Evolutionary conservation across 2,113 vertebrate species (phyloP).

Genomic region (Oryzias celebensis): DNA sequence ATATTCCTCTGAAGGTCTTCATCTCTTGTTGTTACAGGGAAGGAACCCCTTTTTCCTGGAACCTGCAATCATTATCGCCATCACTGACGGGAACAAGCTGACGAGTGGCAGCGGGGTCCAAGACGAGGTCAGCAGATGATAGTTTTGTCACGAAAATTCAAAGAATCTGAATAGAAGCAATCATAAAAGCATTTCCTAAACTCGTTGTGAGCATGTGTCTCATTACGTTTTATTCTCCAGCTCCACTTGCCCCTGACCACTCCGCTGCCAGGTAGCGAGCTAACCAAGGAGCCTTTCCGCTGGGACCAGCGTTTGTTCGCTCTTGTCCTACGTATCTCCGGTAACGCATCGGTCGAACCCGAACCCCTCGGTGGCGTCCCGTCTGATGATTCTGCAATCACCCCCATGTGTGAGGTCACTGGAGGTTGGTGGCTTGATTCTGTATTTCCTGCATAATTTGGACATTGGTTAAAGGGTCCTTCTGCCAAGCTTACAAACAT

Average conservation of each 20-base stretch:
- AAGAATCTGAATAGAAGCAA: neutral
- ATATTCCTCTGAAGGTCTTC: neutral
- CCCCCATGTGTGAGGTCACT: slow-evolving; percentile 94
- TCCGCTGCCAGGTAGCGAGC: slow-evolving; percentile 90
- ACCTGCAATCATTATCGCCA: slow-evolving; percentile 90
- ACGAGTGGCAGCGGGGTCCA: slow-evolving; percentile 87
- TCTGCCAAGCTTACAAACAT: too few relatives aligned
- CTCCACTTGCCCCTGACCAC: slow-evolving; percentile 93
- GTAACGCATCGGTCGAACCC: slow-evolving; percentile 82
- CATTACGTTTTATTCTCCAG: slow-evolving; percentile 61
- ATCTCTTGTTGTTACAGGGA: slow-evolving; percentile 73
- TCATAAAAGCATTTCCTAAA: too few relatives aligned
- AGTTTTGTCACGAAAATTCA: neutral
- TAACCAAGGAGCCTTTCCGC: slow-evolving; percentile 94
- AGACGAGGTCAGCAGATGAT: slow-evolving; percentile 85
- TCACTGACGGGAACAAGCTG: slow-evolving; percentile 92
- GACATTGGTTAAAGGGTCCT: too few relatives aligned
- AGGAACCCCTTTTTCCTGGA: slow-evolving; percentile 94
- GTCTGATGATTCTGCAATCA: slow-evolving; percentile 89
- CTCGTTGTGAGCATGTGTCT: too few relatives aligned
- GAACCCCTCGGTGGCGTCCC: slow-evolving; percentile 87
- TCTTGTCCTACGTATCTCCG: slow-evolving; percentile 87
- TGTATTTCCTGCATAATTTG: slow-evolving; percentile 23
- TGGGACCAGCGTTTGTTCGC: slow-evolving; percentile 95
- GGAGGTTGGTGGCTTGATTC: slow-evolving; percentile 76